Evolutionary conservation across 2,797 vertebrate species (phyloP).

Genomic region (Pipistrellus pipistrellus): DNA sequence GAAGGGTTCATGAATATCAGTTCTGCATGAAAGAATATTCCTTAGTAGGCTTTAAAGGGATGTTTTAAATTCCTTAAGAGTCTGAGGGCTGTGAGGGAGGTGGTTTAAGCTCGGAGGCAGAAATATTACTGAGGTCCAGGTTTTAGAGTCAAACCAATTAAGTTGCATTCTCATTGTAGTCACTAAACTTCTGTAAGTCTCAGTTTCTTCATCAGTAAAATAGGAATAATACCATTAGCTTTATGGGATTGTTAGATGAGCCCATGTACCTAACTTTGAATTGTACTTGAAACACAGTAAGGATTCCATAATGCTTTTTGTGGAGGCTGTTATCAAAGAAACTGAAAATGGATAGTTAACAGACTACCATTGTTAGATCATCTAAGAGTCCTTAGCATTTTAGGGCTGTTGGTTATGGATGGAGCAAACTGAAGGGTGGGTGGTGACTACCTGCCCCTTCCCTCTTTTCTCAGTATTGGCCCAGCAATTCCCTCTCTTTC

Average conservation of each 20-base stretch:
- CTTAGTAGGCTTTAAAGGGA: background rate
- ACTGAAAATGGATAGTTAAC: background rate
- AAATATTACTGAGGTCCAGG: background rate
- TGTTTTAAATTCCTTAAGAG: background rate
- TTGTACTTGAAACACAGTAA: background rate
- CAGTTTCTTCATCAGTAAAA: conserved; percentile 10
- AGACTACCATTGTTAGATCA: background rate
- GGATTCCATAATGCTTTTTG: background rate
- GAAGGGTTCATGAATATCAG: conserved; percentile 44
- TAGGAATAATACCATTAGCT: background rate
- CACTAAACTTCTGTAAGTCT: background rate
- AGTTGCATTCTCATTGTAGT: background rate
- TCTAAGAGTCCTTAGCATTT: background rate
- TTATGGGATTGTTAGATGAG: background rate
- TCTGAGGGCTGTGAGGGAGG: background rate
- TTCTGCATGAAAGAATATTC: background rate
- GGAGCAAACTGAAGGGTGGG: background rate
- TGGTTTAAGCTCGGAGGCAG: background rate
- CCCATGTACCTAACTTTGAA: background rate
- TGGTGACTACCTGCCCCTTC: background rate
- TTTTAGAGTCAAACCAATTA: background rate
- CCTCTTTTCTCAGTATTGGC: background rate
- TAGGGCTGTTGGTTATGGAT: background rate
- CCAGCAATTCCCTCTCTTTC: background rate
- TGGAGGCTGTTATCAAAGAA: background rate